Evolutionary conservation across 2,888 invertebrate genomes (phyloP), one percentile per base, ranked within the genome.

Genomic region (Eupithecia dodoneata): DNA sequence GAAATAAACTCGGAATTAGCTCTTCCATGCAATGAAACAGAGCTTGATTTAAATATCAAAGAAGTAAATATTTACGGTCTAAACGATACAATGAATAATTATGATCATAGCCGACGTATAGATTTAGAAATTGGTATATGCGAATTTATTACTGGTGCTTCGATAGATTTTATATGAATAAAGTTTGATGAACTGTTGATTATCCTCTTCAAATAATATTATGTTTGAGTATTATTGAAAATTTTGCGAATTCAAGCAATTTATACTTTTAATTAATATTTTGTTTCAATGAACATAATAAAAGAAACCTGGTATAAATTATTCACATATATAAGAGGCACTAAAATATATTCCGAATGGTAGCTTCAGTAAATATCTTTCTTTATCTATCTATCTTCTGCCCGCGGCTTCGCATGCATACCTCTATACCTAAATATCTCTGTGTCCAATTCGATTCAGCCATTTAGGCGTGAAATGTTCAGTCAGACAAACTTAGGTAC

Each of bases 61-160:
- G 86, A 89, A 76, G 81, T 95, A 7, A 87, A 83, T 41, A 84
- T 95, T 6, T 95, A 91, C 74, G 95, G 95, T 6, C 86, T 95
- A 6, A 84, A 88, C 49, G 85, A 87, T 7, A 84, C 87, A 67
- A 72, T 88, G 10, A 95, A 95, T 78, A 94, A 95, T 83, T 96
- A 87, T 72, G 95, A 95, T 81, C 81, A 91, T 71, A 83, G 88
- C 73, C 90, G 83, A 81, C 77, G 85, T 65, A 78, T 92, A 5
- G 75, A n/a, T 13, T 76, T 77, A 0, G 79, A 76, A 5, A 85
- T 92, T 63, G 83, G 93, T 81, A 85, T 95, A 49, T 94, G 94
- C 78, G 65, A 80, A 66, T 82, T 92, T 12, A 70, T 82, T 44
- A 73, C 77, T 4, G 76, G 82, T 18, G 81, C 88, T 69, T 41